A percentile compares a stretch with the other conserved stretches of the same genome.
These are phyloP conservation scores for Ursus arctos DNA, from an alignment of 2,113 vertebrate genomes.

Conservation along the genomic window DNA sequence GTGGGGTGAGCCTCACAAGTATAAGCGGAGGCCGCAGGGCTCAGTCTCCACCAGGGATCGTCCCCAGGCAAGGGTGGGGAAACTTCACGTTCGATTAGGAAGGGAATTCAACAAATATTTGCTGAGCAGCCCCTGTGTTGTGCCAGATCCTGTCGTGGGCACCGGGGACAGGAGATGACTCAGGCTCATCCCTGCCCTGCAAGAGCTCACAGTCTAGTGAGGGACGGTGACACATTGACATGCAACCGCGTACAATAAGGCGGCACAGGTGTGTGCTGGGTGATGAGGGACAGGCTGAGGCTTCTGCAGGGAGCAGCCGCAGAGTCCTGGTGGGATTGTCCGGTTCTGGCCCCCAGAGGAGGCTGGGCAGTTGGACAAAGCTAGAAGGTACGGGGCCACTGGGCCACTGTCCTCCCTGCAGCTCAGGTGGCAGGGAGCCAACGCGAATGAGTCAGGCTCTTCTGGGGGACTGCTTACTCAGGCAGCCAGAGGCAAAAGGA, in stretches of 20 bases:
- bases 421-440: slow-evolving; percentile 59
- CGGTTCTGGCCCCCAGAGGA: background rate
- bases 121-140: background rate
- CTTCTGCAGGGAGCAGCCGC: background rate
- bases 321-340: background rate
- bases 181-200: background rate
- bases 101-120: slow-evolving; percentile 31
- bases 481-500: background rate
- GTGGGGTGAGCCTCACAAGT: accelerated
- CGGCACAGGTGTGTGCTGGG: background rate
- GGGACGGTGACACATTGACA: background rate
- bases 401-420: slow-evolving; percentile 57
- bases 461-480: slow-evolving; percentile 61
- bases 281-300: background rate
- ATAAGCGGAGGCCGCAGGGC: accelerated
- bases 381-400: slow-evolving; percentile 55
- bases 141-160: slow-evolving; percentile 5
- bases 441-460: slow-evolving; percentile 67
- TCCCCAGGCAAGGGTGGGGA: background rate
- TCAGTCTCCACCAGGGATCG: accelerated
- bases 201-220: background rate
- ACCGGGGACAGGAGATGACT: slow-evolving; percentile 54
- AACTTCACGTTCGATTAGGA: background rate
- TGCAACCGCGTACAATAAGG: accelerated
- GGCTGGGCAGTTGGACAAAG: background rate